Base-by-base conservation (phyloP, 1,140 invertebrate genomes). In the Sitobion miscanthi region DNA sequence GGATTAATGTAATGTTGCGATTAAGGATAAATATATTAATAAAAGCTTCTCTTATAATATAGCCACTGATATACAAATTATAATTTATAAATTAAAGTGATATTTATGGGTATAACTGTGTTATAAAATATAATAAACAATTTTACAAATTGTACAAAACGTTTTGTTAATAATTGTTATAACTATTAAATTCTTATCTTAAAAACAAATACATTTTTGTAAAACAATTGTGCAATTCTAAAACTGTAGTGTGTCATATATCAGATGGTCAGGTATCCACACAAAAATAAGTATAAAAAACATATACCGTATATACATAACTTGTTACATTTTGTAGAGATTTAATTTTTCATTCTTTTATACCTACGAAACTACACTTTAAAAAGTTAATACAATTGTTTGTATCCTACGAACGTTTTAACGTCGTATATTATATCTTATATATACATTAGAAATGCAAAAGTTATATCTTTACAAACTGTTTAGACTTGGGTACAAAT, bases 21-120 rank as follows among this genome's bases (percentile, higher is more conserved):
- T 57, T 57, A 38, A 89, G 23, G 8, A 89, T 42, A 89, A 57
- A 54, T 49, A 25, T 57, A 88, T 52, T 52, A 88, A 88, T 88
- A 54, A 88, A 88, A 89, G 35, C 35, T 54, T 38, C 23, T 49
- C 14, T 30, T 45, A 8, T 88, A 88, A 8, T 88, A 88, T 21
- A n/a, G 17, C n/a, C n/a, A 45, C 30, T 35, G 14, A 49, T n/a
- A n/a, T 7, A 88, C n/a, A 88, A 87, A 87, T 49, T n/a, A n/a
- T 54, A 54, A 54, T 54, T 54, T 54, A 54, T 35, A 7, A 87
- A 87, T n/a, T 21, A 87, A 49, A 87, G 30, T 8, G 30, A 49
- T 49, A 35, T 87, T 52, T 35, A 49, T 49, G n/a, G 5, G 5
- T n/a, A 77, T 69, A n/a, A 35, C 5, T 77, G 30, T n/a, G n/a